Evolutionary conservation across 92 coral and sea anemone genomes (phyloP), one percentile per base, ranked within the genome.

Genomic region (Plumapathes pennacea): DNA sequence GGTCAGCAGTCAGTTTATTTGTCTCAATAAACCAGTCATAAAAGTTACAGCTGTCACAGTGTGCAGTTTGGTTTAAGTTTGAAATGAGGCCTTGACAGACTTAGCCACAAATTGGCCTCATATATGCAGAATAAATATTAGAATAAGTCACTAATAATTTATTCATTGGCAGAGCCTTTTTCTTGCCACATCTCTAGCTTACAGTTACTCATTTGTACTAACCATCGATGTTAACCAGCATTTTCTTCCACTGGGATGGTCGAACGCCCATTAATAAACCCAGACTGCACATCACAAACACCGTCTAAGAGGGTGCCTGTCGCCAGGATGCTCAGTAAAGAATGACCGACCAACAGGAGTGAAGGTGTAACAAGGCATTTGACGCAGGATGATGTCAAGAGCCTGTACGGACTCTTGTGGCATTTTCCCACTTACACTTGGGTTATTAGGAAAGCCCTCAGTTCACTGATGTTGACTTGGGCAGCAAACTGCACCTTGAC

Each of bases 151-250:
- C n/a, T n/a, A n/a, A n/a, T n/a, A n/a, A n/a, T n/a, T n/a, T n/a
- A n/a, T n/a, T n/a, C n/a, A n/a, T n/a, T n/a, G n/a, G n/a, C n/a
- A n/a, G n/a, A n/a, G n/a, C n/a, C n/a, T n/a, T n/a, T n/a, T n/a
- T n/a, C n/a, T n/a, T n/a, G n/a, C n/a, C n/a, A n/a, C n/a, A n/a
- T n/a, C n/a, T n/a, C n/a, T n/a, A n/a, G n/a, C n/a, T n/a, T n/a
- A n/a, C n/a, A n/a, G n/a, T n/a, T n/a, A n/a, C n/a, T n/a, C n/a
- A n/a, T n/a, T n/a, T n/a, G n/a, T n/a, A 40, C 86, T 72, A 7
- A 85, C 94, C 94, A 44, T 85, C 94, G 59, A 85, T 75, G 60
- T 85, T 85, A 2, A 85, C 64, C 52, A 90, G 83, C 97, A 83
- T 78, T 0, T 78, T 84, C 50, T 90, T 90, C 97, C 97, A 90